Base-by-base conservation (phyloP, 2,797 vertebrate genomes). In the Sebastes iracundus region DNA sequence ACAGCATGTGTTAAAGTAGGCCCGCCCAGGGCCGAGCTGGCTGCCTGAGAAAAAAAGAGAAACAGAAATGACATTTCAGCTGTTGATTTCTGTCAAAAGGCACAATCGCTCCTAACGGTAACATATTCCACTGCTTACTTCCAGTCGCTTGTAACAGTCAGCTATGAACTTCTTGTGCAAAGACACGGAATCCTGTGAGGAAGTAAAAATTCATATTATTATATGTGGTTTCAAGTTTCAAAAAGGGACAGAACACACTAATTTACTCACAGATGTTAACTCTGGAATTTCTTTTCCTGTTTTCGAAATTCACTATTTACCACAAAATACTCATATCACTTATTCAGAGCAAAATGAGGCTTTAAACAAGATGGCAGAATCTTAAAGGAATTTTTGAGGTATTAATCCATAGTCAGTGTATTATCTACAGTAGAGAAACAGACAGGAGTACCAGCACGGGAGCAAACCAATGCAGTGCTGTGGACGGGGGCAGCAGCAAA, bases 161-260 rank as follows among this genome's bases (percentile, higher is more conserved):
- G 98, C 98, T 79, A 99, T 99, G 83, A 99, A 99, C 90, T 99
- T 99, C 95, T 99, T 99, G 95, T 99, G 99, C 90, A 99, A 96
- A 30, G 98, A 97, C 38, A 99, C 98, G 0, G 99, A 99, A 94
- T 99, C 99, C 99, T 99, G 83, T 13, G 85, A 88, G 63, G 2
- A 83, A 59, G 73, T 53, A 52, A 20, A 42, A 84, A 12, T 42
- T 20, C 30, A 13, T 14, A n/a, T 67, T 38, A 20, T 1, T 49
- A 49, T 28, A 30, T 14, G 9, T n/a, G 27, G 63, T 64, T 72
- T 75, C 13, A 60, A n/a, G 2, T 22, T 60, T 2, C 28, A 53
- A 60, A 62, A 32, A 10, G 42, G 18, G 18, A 27, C 12, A 67
- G 7, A 74, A 66, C 18, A 27, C 3, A 42, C 5, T 0, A 11